These are phyloP conservation scores for Agraylea sexmaculata DNA, from an alignment of 1,140 invertebrate species.

Conservation along the genomic window DNA sequence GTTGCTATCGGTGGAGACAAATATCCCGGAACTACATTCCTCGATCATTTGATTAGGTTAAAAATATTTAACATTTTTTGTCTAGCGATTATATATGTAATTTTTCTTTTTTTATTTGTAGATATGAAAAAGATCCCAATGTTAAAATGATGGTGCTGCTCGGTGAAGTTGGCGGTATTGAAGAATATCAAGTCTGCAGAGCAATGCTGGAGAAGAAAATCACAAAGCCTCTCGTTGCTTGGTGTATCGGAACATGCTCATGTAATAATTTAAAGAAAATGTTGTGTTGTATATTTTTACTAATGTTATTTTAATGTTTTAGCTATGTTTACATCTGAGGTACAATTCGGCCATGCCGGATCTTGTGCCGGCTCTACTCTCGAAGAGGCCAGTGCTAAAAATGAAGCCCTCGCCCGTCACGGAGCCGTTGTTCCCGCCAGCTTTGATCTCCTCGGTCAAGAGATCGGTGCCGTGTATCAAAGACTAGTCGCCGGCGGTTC, in stretches of 20 bases:
- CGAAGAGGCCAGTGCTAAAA: constrained; percentile 94
- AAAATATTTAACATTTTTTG: background rate
- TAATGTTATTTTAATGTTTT: constrained; percentile 19
- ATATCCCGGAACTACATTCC: constrained; percentile 96
- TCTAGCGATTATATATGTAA: constrained; percentile 5
- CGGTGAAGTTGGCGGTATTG: constrained; percentile 97
- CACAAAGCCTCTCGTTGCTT: constrained; percentile 92
- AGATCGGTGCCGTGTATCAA: constrained; percentile 66
- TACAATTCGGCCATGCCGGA: constrained; percentile 99
- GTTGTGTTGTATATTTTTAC: background rate
- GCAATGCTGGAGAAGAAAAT: constrained; percentile 73
- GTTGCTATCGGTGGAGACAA: constrained; percentile 99
- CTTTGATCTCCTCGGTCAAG: constrained; percentile 79
- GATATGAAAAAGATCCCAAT: constrained; percentile 57
- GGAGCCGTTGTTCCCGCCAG: constrained; percentile 86
- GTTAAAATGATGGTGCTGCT: constrained; percentile 92
- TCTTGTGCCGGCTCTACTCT: constrained; percentile 90
- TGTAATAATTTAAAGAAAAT: constrained; percentile 28
- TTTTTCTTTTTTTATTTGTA: constrained; percentile 18
- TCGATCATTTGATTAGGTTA: constrained; percentile 89
- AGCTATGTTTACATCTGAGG: constrained; percentile 90
- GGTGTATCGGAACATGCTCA: constrained; percentile 94
- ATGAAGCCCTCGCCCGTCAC: constrained; percentile 65
- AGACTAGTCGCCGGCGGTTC: constrained; percentile 69
- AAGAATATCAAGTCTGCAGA: constrained; percentile 94